phyloP scores from a whole-genome alignment of 1,140 invertebrate genomes.

The Thaumatotibia leucotreta region DNA sequence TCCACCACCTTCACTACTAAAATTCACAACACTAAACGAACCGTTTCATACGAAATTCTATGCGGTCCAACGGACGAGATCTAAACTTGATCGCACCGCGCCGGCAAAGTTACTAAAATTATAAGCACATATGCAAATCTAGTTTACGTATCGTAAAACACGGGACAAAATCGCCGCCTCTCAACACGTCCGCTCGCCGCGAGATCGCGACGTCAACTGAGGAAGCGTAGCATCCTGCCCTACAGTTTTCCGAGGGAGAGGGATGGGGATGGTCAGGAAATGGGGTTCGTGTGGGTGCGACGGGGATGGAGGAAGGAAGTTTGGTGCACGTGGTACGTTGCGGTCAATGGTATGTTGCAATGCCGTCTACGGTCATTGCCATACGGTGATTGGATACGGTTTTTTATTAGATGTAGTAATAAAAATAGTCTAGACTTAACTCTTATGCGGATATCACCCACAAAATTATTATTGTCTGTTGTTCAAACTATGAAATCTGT shows the following conservation, averaged over 20 bases:
- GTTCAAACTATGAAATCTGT: too few species aligned
- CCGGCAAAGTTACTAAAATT: constrained; percentile 6
- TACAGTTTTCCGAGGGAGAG: constrained; percentile 53
- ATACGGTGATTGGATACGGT: constrained; percentile 39
- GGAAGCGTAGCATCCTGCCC: constrained; percentile 45
- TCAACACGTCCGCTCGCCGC: constrained; percentile 32
- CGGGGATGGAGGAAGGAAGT: constrained; percentile 41
- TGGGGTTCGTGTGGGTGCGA: constrained; percentile 30
- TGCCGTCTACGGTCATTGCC: constrained; percentile 67
- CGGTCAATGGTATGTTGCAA: constrained; percentile 55
- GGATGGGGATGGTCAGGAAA: constrained; percentile 30
- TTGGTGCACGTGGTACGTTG: constrained; percentile 60
- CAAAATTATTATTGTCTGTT: too few species aligned
- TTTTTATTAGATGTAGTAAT: not conserved
- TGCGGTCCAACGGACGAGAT: not conserved
- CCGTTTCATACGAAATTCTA: not conserved
- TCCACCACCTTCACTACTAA: constrained; percentile 24
- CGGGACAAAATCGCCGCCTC: constrained; percentile 19
- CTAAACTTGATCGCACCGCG: constrained; percentile 3
- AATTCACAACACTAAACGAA: constrained; percentile 24
- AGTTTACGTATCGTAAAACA: constrained; percentile 21
- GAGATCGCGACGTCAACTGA: constrained; percentile 54
- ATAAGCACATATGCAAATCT: constrained; percentile 13
- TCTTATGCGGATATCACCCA: too few species aligned
- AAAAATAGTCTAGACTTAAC: not conserved